A percentile compares a stretch with the other conserved stretches of the same genome.
Evolutionary conservation across 1,140 invertebrate species (phyloP).

Genomic region (Stegodyphus dumicola): DNA sequence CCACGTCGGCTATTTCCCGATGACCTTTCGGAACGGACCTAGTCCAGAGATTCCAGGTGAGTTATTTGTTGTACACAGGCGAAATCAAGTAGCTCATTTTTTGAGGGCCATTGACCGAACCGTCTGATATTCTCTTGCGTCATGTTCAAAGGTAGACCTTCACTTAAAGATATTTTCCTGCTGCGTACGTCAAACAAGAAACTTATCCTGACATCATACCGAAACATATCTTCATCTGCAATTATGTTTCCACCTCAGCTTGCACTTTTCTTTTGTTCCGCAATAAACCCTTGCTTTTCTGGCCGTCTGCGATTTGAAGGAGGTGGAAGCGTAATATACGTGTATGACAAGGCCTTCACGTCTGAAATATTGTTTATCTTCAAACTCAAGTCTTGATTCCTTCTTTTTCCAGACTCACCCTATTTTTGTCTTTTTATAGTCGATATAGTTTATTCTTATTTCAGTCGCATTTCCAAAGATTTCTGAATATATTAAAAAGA

Average conservation of each 20-base stretch:
- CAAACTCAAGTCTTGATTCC: too few relatives aligned
- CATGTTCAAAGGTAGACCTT: slow-evolving; percentile 14
- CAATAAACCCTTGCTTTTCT: too few relatives aligned
- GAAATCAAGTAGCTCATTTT: slow-evolving; percentile 32
- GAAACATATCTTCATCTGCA: slow-evolving; percentile 23
- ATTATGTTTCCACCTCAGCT: slow-evolving; percentile 34
- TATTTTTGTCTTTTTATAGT: too few relatives aligned
- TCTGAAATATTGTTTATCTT: too few relatives aligned
- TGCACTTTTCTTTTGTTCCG: too few relatives aligned
- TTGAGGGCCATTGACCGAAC: slow-evolving; percentile 41
- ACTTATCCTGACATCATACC: slow-evolving; percentile 3
- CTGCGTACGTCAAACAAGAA: slow-evolving; percentile 24
- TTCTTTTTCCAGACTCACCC: too few relatives aligned
- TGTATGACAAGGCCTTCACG: too few relatives aligned
- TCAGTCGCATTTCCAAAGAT: too few relatives aligned
- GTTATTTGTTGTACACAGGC: slow-evolving; percentile 30
- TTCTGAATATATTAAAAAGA: too few relatives aligned
- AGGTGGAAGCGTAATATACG: too few relatives aligned
- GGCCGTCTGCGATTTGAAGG: too few relatives aligned
- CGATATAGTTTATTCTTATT: too few relatives aligned
- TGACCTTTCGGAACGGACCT: slow-evolving; percentile 40
- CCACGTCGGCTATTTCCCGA: slow-evolving; percentile 11
- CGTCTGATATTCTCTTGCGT: slow-evolving; percentile 18
- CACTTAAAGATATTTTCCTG: background rate
- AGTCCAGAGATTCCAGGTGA: slow-evolving; percentile 31